Base-by-base conservation (phyloP, 2,113 vertebrate species). In the Caranx ignobilis region DNA sequence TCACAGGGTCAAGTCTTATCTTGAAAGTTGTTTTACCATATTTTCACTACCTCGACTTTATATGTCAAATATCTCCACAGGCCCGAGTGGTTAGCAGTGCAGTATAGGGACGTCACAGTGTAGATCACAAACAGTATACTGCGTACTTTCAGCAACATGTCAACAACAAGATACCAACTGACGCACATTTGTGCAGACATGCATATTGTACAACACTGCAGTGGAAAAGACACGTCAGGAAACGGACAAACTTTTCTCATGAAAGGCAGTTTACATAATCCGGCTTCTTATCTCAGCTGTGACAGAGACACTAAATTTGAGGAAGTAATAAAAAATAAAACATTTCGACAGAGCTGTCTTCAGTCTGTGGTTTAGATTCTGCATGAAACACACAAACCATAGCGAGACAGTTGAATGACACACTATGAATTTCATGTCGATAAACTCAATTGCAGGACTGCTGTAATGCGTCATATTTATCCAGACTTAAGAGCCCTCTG, bases 161-260 rank as follows among this genome's bases (percentile, higher is more conserved):
- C 82, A 48, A 68, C 81, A 83, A 87, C 84, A 91, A 80, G 70
- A 65, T 70, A 26, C 65, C n/a, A 84, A 71, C 54, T 87, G 41
- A 69, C 79, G 71, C 80, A 83, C 68, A 65, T 62, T 18, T 60
- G 80, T 88, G 86, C 69, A 85, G 83, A 89, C 48, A 65, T 31
- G 59, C 73, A 73, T 52, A 8, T 32, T 55, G 35, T 54, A 61
- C 54, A 80, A 50, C 56, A 75, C 60, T 35, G 3, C 70, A 81
- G 34, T 0, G 8, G 77, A 59, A n/a, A 55, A 12, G 41, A 19
- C 19, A n/a, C 26, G 6, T 11, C 21, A 59, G 72, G 37, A 41
- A 39, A 77, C 5, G 11, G 16, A 50, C 65, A 62, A 6, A 39
- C 15, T 12, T 32, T 61, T 56, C 43, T 41, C 32, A 60, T 60